Conservation (phyloP, 2,113 vertebrate species). For the Bufo bufo region DNA sequence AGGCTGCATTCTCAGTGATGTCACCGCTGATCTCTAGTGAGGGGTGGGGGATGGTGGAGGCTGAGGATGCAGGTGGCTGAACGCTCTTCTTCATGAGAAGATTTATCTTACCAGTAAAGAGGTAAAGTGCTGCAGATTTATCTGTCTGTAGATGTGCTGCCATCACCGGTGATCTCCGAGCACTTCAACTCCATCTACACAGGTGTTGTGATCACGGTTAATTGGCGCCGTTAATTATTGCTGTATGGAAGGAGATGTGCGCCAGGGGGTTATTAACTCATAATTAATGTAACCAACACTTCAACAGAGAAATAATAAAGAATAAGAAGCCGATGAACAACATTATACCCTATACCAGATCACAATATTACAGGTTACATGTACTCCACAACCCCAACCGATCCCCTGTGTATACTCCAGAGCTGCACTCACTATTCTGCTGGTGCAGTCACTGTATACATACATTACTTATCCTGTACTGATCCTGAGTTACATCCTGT, state of each 20-base stretch:
- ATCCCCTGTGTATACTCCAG: too few species aligned
- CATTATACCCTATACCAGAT: background rate
- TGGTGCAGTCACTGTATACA: too few species aligned
- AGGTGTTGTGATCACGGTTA: conserved; percentile 3
- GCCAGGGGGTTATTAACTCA: background rate
- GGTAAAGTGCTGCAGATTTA: background rate
- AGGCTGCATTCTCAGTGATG: too few species aligned
- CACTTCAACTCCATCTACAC: background rate
- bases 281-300: background rate
- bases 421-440: too few species aligned
- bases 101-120: background rate
- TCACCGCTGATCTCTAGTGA: background rate
- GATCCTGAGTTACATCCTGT: too few species aligned
- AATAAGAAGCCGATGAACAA: background rate
- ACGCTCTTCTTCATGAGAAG: background rate
- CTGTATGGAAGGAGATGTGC: background rate
- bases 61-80: background rate
- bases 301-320: too few species aligned
- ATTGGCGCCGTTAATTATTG: background rate
- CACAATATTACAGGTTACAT: background rate
- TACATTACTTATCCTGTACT: too few species aligned
- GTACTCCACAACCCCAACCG: background rate
- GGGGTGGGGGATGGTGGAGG: background rate
- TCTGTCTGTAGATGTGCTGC: background rate
- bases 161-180: background rate